A percentile compares a stretch with the other conserved stretches of the same genome.
Evolutionary conservation across 2,797 vertebrate species (phyloP).

Genomic region (Xenopus petersii): DNA sequence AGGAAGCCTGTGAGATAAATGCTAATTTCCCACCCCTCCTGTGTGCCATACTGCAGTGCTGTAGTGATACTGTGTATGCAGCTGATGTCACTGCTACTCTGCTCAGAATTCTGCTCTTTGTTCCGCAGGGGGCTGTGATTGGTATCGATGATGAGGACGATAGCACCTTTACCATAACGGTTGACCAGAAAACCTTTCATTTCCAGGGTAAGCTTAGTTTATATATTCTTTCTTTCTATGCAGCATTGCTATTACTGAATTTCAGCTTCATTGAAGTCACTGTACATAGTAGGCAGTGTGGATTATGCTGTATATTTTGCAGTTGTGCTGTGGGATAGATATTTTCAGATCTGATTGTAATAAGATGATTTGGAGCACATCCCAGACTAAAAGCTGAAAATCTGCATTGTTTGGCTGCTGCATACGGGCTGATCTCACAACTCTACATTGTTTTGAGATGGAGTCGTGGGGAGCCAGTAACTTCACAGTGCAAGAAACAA

Average conservation of each 20-base stretch:
- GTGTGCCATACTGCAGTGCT: slow-evolving; percentile 64
- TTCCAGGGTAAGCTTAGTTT: slow-evolving; percentile 91
- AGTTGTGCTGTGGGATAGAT: slow-evolving; percentile 53
- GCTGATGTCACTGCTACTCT: slow-evolving; percentile 84
- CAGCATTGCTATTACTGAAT: background rate
- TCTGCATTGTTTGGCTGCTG: slow-evolving; percentile 52
- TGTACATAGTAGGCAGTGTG: slow-evolving; percentile 63
- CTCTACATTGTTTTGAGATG: slow-evolving; percentile 60
- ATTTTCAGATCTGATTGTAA: slow-evolving; percentile 58
- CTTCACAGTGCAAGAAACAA: slow-evolving; percentile 19
- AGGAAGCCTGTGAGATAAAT: slow-evolving; percentile 30
- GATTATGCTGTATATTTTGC: slow-evolving; percentile 66
- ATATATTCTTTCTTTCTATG: slow-evolving; percentile 13
- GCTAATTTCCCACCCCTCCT: slow-evolving; percentile 40
- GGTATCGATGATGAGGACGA: slow-evolving; percentile 99
- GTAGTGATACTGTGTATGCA: slow-evolving; percentile 68
- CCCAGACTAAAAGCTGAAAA: background rate
- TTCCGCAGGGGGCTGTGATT: slow-evolving; percentile 98
- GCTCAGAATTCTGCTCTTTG: slow-evolving; percentile 77
- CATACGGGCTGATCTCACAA: slow-evolving; percentile 37
- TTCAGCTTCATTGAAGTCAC: background rate
- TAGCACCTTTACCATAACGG: slow-evolving; percentile 99
- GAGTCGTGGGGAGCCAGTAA: slow-evolving; percentile 55
- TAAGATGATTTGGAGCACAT: slow-evolving; percentile 31
- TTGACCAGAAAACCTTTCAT: slow-evolving; percentile 99